These are phyloP conservation scores for Pangasius mekongensis DNA, from an alignment of 2,797 vertebrate species.

Conservation along the genomic window DNA sequence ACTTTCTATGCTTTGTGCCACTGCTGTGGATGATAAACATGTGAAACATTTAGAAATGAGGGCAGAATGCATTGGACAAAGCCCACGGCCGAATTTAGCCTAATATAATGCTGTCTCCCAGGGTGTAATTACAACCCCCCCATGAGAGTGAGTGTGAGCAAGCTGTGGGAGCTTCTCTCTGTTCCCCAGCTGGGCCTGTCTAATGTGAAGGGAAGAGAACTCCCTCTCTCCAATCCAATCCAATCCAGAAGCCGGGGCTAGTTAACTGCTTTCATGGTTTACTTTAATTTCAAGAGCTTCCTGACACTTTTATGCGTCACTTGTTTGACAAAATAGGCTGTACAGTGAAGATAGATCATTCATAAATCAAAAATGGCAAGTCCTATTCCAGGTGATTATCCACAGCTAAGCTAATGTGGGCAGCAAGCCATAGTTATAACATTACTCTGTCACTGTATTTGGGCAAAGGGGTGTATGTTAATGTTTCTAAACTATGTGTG, in stretches of 20 bases:
- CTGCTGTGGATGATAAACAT: slow-evolving; percentile 7
- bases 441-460: not conserved
- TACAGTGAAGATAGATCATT: not conserved
- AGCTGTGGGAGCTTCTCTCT: slow-evolving; percentile 43
- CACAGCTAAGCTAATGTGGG: not conserved
- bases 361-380: not conserved
- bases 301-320: not conserved
- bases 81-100: slow-evolving; percentile 45
- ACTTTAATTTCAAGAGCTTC: not conserved
- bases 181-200: slow-evolving; percentile 44
- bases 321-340: not conserved
- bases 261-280: slow-evolving; percentile 13
- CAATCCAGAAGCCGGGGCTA: slow-evolving; percentile 4
- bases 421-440: not conserved
- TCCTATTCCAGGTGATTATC: not conserved
- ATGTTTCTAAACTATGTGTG: not conserved
- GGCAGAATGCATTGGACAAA: slow-evolving; percentile 45
- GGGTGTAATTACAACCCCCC: slow-evolving; percentile 60
- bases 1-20: not conserved
- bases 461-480: not conserved
- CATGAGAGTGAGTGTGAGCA: slow-evolving; percentile 46
- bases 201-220: slow-evolving; percentile 40
- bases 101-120: slow-evolving; percentile 54
- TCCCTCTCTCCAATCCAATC: slow-evolving; percentile 26
- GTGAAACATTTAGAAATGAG: slow-evolving; percentile 16